These are phyloP conservation scores for Apis dorsata DNA, from an alignment of 1,140 invertebrate species.

Conservation along the genomic window DNA sequence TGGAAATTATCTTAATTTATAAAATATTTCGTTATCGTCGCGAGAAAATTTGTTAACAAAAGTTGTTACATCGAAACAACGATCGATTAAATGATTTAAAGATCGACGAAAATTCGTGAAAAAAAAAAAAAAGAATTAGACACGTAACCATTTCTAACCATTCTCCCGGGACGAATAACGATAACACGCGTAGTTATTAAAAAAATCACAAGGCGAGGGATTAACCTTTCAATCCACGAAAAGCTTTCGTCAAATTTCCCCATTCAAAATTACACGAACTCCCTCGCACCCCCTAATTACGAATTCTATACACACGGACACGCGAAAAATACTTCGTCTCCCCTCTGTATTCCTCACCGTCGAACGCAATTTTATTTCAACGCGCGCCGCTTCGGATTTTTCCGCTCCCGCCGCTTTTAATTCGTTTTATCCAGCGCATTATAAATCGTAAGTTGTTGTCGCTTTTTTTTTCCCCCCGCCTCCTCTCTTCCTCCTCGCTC, in stretches of 20 bases:
- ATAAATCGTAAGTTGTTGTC: constrained; percentile 49
- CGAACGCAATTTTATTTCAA: constrained; percentile 35
- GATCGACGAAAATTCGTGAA: no score
- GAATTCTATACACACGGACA: constrained; percentile 17
- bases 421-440: constrained; percentile 50
- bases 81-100: no score
- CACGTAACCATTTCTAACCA: no score
- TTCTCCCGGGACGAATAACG: no score
- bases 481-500: no score
- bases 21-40: no score
- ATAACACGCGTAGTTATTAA: background rate
- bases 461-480: constrained; percentile 5
- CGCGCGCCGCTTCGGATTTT: constrained; percentile 23
- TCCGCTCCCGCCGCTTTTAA: constrained; percentile 40
- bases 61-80: no score
- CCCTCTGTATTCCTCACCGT: background rate
- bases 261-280: background rate
- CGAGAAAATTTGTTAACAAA: no score
- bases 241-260: constrained; percentile 6
- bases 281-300: constrained; percentile 14
- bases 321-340: constrained; percentile 19
- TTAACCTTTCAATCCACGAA: background rate
- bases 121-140: no score
- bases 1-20: no score
- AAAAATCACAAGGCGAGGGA: background rate